Conservation (phyloP, 2,888 invertebrate genomes). For the Drosophila birchii region DNA sequence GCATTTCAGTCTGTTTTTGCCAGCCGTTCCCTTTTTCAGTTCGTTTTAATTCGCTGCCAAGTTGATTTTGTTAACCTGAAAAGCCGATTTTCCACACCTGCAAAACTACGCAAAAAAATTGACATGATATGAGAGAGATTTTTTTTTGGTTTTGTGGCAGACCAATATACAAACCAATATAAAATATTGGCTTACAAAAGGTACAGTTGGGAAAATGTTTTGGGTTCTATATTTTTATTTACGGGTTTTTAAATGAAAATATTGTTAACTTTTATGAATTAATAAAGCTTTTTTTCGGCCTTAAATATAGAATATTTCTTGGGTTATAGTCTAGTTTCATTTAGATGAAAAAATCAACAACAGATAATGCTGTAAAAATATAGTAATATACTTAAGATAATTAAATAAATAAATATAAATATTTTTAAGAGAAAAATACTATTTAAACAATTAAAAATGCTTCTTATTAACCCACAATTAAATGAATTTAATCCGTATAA, state of each 20-base stretch:
- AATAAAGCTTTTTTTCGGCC: not conserved
- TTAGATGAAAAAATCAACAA: not conserved
- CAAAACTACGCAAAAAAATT: constrained; percentile 22
- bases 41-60: constrained; percentile 61
- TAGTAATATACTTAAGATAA: not conserved
- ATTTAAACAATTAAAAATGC: not conserved
- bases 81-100: constrained; percentile 69
- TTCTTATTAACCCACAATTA: not conserved
- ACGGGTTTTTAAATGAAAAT: too few species aligned
- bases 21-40: constrained; percentile 21
- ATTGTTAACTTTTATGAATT: not conserved
- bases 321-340: not conserved
- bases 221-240: not conserved
- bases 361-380: not conserved
- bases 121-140: not conserved
- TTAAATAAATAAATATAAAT: not conserved
- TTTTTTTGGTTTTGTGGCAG: not conserved
- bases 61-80: constrained; percentile 77
- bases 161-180: not conserved
- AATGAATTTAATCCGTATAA: not conserved
- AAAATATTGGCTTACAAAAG: not conserved
- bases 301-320: not conserved
- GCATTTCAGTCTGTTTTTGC: constrained; percentile 34
- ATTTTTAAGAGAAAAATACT: too few species aligned
- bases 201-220: not conserved